Conservation (phyloP, 2,113 vertebrate species). For the Amblyopsis rosae region DNA sequence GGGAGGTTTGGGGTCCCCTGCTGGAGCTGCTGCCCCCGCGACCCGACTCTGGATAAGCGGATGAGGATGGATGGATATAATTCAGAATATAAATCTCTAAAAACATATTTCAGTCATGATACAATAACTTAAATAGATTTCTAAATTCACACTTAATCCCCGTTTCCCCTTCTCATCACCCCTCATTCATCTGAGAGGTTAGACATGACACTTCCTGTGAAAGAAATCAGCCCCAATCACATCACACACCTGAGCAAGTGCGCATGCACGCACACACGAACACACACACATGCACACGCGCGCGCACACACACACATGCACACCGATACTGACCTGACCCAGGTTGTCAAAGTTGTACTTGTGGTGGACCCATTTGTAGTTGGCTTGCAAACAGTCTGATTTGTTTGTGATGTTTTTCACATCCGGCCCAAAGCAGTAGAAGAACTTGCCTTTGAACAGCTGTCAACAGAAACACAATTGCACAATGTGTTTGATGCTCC, state of each 20-base stretch:
- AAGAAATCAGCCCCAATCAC: not conserved
- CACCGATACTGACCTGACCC: conserved; percentile 83
- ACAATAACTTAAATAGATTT: not conserved
- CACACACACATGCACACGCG: not conserved
- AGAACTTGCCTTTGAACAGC: conserved; percentile 99
- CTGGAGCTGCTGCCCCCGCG: too few species aligned
- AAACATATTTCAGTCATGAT: not conserved
- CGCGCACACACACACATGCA: conserved; percentile 19
- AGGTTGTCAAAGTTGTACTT: conserved; percentile 99
- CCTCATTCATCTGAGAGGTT: too few species aligned
- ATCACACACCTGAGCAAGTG: not conserved
- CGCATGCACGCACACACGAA: conserved; percentile 1
- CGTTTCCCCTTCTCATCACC: too few species aligned
- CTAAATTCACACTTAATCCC: too few species aligned
- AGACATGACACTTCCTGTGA: not conserved
- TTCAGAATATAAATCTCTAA: not conserved
- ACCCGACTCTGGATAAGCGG: too few species aligned
- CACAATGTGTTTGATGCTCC: conserved; percentile 18
- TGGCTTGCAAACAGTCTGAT: conserved; percentile 90
- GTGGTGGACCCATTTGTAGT: conserved; percentile 98
- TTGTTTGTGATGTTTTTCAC: conserved; percentile 97
- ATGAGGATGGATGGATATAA: too few species aligned
- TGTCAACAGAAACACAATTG: conserved; percentile 60
- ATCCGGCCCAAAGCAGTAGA: conserved; percentile 91
- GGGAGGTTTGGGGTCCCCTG: too few species aligned